phyloP scores from a whole-genome alignment of 2,888 invertebrate species.

The Pecten maximus region DNA sequence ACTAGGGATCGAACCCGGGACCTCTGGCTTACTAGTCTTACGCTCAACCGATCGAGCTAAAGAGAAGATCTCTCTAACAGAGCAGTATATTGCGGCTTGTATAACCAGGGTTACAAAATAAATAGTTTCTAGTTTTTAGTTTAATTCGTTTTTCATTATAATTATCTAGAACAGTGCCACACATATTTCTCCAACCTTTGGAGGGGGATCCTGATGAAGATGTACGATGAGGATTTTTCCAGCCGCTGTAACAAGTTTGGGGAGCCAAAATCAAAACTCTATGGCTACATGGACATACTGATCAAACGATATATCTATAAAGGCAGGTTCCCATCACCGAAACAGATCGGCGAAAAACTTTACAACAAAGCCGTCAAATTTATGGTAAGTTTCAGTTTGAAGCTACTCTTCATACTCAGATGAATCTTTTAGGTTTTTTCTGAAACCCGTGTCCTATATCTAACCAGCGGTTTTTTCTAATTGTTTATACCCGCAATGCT shows the following conservation, averaged over 20 bases:
- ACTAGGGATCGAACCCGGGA: too few species aligned
- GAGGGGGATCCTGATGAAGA: neutral
- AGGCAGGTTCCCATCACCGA: neutral
- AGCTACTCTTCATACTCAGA: neutral
- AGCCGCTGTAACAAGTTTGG: constrained; percentile 2
- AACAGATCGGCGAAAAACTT: constrained; percentile 54
- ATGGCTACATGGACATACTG: constrained; percentile 38
- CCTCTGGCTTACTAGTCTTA: too few species aligned
- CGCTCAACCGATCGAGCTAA: too few species aligned
- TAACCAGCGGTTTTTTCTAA: too few species aligned
- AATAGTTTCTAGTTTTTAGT: too few species aligned
- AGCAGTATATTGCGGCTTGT: neutral
- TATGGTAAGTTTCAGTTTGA: constrained; percentile 59
- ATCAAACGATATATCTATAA: neutral
- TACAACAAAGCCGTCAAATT: constrained; percentile 57
- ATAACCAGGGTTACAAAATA: too few species aligned
- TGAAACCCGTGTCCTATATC: too few species aligned
- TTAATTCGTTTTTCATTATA: too few species aligned
- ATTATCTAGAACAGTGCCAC: constrained; percentile 52
- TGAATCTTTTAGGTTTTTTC: too few species aligned
- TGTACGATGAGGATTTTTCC: neutral
- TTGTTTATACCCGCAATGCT: too few species aligned
- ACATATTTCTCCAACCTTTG: constrained; percentile 42
- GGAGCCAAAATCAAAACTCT: constrained; percentile 24
- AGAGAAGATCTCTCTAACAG: too few species aligned